Base-by-base conservation (phyloP, 1,140 invertebrate genomes). In the Lerema accius region DNA sequence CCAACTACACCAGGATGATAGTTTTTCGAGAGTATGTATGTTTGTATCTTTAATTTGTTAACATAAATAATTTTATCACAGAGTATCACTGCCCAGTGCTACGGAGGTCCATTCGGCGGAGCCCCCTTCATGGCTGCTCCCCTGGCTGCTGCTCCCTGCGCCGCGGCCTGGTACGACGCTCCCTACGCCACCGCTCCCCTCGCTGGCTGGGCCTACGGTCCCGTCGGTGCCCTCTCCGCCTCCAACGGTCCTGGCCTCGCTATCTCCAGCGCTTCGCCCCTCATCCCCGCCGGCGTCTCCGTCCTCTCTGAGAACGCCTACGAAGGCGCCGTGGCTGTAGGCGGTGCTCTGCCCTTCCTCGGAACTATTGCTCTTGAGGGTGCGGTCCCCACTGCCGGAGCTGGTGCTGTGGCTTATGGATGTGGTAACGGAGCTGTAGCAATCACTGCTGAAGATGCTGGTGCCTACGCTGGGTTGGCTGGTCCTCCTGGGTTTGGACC, bases 281-380 rank as follows among this genome's bases (percentile, higher is more conserved):
- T 76, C n/a, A 62, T 71, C 9, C 78, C 80, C 2, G 66, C 45
- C 43, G 80, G 78, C 11, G 35, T 83, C 10, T 60, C n/a, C n/a
- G n/a, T n/a, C n/a, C n/a, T n/a, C n/a, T n/a, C n/a, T n/a, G n/a
- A n/a, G 28, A 78, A 80, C 39, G 48, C 55, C 6, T 73, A 78
- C 4, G 67, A 73, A 62, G 80, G 80, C 14, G 14, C 59, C 9
- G 15, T 82, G 4, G 59, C 58, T 11, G 75, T 78, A 5, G 39
- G 39, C 11, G 79, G 79, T 9, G 51, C 71, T 10, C 56, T 79
- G 19, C 79, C 76, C 3, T 76, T 77, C 69, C 55, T 78, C 9
- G 70, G 73, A 1, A 64, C 73, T 1, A 71, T 82, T 0, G 66
- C 64, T n/a, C 16, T 79, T 15, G 76, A 82, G 32, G 76, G 72